Evolutionary conservation across 2,888 invertebrate species (phyloP).

Genomic region (Ashinkailepas kermadecensis): DNA sequence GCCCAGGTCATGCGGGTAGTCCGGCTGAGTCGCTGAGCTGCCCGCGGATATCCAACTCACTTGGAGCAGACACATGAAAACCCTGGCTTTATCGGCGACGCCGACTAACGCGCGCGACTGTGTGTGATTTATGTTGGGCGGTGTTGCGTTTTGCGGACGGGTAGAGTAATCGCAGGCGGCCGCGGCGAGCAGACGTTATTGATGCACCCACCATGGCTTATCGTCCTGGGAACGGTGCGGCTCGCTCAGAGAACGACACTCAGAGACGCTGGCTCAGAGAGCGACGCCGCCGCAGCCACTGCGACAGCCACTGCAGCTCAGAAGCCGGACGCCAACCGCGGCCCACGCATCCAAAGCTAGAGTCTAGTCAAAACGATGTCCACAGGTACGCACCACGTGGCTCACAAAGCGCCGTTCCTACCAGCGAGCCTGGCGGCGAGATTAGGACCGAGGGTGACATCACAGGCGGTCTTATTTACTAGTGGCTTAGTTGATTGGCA

Average conservation of each 20-base stretch:
- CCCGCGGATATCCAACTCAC: background rate
- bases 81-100: background rate
- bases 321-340: background rate
- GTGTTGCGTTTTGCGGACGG: background rate
- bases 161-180: too few species aligned
- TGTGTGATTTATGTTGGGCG: background rate
- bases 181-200: background rate
- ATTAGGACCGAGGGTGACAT: too few species aligned
- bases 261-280: background rate
- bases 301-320: background rate
- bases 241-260: background rate
- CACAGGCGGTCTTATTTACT: too few species aligned
- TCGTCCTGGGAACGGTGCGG: background rate
- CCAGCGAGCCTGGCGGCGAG: background rate
- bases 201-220: slow-evolving; percentile 16
- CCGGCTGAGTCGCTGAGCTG: background rate
- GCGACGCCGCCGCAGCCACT: slow-evolving; percentile 1
- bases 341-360: background rate
- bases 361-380: background rate
- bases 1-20: background rate
- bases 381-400: too few species aligned
- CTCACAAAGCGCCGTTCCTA: background rate
- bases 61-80: background rate
- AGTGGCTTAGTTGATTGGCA: too few species aligned
- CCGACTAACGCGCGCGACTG: background rate